Percentiles rank a stretch among this genome's conserved stretches.
Conservation (phyloP, 2,888 invertebrate species). For the Lagria hirta region DNA sequence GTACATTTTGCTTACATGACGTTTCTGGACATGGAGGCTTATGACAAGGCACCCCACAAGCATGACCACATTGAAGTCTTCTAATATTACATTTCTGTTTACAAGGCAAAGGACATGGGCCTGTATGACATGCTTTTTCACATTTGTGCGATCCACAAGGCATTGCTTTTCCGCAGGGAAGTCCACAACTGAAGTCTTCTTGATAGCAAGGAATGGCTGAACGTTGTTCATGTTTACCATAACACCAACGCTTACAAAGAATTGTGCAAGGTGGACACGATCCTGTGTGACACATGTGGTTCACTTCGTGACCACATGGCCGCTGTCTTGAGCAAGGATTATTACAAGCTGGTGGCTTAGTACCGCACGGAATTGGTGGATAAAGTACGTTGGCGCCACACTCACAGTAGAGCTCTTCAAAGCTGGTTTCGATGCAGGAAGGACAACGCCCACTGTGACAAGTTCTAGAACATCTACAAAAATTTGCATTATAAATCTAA, state of each 20-base stretch:
- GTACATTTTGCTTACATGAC: constrained; percentile 71
- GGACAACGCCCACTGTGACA: constrained; percentile 88
- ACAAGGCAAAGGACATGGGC: constrained; percentile 61
- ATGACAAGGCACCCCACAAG: constrained; percentile 84
- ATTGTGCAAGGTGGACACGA: constrained; percentile 84
- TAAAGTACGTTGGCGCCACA: constrained; percentile 84
- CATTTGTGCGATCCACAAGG: constrained; percentile 86
- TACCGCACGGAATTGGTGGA: constrained; percentile 93
- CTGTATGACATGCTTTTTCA: constrained; percentile 54
- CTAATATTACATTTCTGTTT: constrained; percentile 75
- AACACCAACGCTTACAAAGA: constrained; percentile 82
- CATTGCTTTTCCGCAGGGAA: constrained; percentile 79
- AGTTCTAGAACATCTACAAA: constrained; percentile 80
- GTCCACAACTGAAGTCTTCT: constrained; percentile 86
- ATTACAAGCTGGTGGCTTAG: constrained; percentile 78
- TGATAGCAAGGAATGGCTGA: constrained; percentile 88
- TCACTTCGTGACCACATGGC: constrained; percentile 77
- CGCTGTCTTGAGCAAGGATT: constrained; percentile 76
- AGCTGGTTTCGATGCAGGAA: constrained; percentile 75
- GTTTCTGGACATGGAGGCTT: constrained; percentile 69
- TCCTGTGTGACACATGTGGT: constrained; percentile 80
- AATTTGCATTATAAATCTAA: too few species aligned
- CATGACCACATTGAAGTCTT: constrained; percentile 77
- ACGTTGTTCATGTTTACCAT: constrained; percentile 65
- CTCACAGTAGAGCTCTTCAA: constrained; percentile 88